Conservation (phyloP, 2,888 invertebrate genomes). For the Abscondita cerata region DNA sequence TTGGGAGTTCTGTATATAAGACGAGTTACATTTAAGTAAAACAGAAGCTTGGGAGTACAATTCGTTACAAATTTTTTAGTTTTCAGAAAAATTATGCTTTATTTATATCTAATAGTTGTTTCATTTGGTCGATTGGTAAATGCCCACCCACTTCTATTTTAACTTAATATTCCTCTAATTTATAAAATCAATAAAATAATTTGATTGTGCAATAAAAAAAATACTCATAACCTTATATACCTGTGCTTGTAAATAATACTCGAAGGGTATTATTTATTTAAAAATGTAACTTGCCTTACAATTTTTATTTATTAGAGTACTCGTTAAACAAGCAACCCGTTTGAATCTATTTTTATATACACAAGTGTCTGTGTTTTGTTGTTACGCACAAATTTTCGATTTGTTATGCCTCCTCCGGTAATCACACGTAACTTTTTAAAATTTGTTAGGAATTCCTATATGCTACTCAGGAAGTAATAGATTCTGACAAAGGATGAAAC, state of each 20-base stretch:
- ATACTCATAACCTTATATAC: no score
- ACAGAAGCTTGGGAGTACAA: no score
- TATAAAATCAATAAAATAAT: no score
- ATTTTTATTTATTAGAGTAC: conserved; percentile 15
- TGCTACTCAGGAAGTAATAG: conserved; percentile 20
- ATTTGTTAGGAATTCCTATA: conserved; percentile 8
- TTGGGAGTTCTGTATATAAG: no score
- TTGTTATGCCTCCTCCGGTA: conserved; percentile 29
- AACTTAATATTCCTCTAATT: no score
- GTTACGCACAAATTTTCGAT: conserved; percentile 29
- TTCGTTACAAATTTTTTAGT: no score
- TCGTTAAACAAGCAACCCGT: conserved; percentile 26
- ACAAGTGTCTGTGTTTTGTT: conserved; percentile 29
- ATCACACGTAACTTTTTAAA: conserved; percentile 9
- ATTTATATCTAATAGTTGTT: no score
- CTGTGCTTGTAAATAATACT: neutral
- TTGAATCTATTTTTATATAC: conserved; percentile 35
- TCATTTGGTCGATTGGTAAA: no score
- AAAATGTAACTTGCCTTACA: conserved; percentile 10
- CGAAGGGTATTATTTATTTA: neutral
- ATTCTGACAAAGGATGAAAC: no score
- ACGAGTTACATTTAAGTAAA: no score
- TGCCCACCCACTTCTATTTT: no score
- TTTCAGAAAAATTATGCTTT: no score
- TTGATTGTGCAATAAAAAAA: neutral